Evolutionary conservation across 2,797 vertebrate genomes (phyloP).

Genomic region (Clarias platycephalus): DNA sequence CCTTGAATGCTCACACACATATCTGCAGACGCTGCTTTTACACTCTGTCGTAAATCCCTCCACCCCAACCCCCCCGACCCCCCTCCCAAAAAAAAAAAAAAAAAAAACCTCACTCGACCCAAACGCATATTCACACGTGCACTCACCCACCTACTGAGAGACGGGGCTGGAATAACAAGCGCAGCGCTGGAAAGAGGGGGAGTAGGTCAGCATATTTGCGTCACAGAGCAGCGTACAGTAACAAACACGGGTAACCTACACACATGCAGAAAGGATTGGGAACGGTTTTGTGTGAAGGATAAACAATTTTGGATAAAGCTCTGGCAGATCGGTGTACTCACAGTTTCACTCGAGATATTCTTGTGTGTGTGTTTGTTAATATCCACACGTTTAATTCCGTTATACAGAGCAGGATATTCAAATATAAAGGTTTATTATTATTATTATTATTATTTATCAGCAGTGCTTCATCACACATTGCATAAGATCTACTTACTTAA

Average conservation of each 20-base stretch:
- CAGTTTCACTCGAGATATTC: not conserved
- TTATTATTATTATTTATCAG: not conserved
- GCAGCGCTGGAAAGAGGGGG: slow-evolving; percentile 47
- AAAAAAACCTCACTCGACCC: not conserved
- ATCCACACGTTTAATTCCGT: not conserved
- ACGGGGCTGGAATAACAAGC: slow-evolving; percentile 49
- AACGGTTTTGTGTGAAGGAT: slow-evolving; percentile 1
- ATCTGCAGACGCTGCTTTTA: not conserved
- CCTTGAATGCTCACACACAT: slow-evolving; percentile 8
- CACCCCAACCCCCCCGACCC: not conserved
- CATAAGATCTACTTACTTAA: slow-evolving; percentile 7
- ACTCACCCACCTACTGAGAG: slow-evolving; percentile 22
- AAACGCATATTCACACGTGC: slow-evolving; percentile 16
- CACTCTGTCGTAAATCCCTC: slow-evolving; percentile 7
- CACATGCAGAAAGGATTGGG: not conserved
- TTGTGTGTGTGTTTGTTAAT: not conserved
- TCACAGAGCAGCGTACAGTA: slow-evolving; percentile 46
- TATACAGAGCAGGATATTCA: not conserved
- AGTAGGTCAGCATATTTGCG: slow-evolving; percentile 43
- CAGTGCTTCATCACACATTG: slow-evolving; percentile 11
- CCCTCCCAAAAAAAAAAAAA: no score
- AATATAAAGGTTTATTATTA: not conserved
- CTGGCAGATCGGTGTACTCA: not conserved
- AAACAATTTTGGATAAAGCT: not conserved
- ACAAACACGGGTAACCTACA: slow-evolving; percentile 31